These are phyloP conservation scores for Peromyscus eremicus DNA, from an alignment of 2,797 vertebrate genomes.

Conservation along the genomic window DNA sequence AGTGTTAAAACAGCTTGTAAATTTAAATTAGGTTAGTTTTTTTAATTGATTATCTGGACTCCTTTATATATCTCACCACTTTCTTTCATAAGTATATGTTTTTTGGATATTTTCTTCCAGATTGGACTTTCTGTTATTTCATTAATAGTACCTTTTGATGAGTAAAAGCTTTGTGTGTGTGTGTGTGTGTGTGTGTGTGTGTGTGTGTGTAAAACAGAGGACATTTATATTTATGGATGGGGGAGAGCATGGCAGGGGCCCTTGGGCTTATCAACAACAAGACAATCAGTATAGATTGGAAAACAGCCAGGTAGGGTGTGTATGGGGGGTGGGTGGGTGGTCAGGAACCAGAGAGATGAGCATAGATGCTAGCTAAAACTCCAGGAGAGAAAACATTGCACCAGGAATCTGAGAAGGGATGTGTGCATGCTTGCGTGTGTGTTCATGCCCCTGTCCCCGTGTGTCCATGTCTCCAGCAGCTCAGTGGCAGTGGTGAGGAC, in stretches of 20 bases:
- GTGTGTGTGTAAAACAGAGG: not conserved
- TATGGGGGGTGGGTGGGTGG: not conserved
- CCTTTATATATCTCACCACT: not conserved
- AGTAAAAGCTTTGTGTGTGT: not conserved
- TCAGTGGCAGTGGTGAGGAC: not conserved
- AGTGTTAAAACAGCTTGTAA: not conserved
- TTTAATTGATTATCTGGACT: not conserved
- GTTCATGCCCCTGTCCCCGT: not conserved
- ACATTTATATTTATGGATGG: no score
- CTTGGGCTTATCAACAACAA: not conserved
- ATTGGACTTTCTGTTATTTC: not conserved
- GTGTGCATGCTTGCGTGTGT: not conserved
- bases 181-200: not conserved
- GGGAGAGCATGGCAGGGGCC: not conserved
- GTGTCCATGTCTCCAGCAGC: not conserved
- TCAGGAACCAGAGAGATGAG: not conserved
- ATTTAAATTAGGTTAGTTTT: not conserved
- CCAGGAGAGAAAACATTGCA: not conserved
- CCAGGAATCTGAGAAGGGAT: not conserved
- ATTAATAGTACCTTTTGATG: not conserved
- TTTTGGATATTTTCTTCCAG: conserved; percentile 23
- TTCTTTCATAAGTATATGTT: not conserved
- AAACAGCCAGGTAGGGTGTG: not conserved
- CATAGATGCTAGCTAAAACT: no score
- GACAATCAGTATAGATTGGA: not conserved